phyloP scores from a whole-genome alignment of 2,888 invertebrate species.

The Metellina segmentata region DNA sequence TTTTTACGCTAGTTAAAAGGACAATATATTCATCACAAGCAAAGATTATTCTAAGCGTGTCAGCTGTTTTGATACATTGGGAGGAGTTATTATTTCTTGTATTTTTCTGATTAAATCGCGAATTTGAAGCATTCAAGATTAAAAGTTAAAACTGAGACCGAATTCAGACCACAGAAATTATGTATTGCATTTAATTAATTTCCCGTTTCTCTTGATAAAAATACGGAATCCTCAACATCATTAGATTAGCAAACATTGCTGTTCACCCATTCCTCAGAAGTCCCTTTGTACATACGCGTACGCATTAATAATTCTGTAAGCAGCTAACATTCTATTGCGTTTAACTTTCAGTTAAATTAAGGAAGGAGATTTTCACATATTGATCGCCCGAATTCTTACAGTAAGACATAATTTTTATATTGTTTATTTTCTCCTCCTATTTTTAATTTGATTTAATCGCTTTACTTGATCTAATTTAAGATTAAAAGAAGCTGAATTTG shows the following conservation, averaged over 20 bases:
- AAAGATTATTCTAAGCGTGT: not conserved
- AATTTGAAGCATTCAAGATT: slow-evolving; percentile 22
- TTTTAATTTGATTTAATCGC: not conserved
- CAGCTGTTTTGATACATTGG: not conserved
- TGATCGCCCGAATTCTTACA: not conserved
- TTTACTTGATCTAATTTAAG: not conserved
- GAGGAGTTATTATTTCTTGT: slow-evolving; percentile 12
- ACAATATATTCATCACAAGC: not conserved
- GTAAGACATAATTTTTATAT: not conserved
- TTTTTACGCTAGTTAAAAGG: not conserved
- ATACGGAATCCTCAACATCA: slow-evolving; percentile 19
- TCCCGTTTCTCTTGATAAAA: slow-evolving; percentile 14
- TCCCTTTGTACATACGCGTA: not conserved
- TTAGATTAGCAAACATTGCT: slow-evolving; percentile 27
- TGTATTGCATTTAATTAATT: slow-evolving; percentile 37
- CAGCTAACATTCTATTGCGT: slow-evolving; percentile 9
- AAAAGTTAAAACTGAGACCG: slow-evolving; percentile 14
- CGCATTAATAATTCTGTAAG: slow-evolving; percentile 21
- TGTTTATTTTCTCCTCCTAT: not conserved
- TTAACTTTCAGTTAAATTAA: slow-evolving; percentile 35
- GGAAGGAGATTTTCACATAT: slow-evolving; percentile 14
- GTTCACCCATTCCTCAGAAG: slow-evolving; percentile 1
- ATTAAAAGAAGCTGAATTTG: not conserved
- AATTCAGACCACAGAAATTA: not conserved
- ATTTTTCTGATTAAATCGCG: slow-evolving; percentile 21